Evolutionary conservation across 2,888 invertebrate genomes (phyloP).

Genomic region (Venusia cambrica): DNA sequence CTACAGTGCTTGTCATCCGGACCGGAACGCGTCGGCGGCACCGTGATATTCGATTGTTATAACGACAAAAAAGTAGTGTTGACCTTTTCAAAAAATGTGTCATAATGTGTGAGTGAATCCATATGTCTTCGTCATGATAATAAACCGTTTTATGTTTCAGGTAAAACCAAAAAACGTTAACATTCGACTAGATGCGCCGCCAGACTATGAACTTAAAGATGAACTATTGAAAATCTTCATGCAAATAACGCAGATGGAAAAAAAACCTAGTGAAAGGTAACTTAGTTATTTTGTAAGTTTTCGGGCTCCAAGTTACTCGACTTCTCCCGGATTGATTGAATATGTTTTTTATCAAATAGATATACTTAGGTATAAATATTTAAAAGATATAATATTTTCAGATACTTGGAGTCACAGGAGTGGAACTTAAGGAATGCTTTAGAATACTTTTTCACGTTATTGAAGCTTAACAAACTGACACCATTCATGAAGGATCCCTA

Average conservation of each 20-base stretch:
- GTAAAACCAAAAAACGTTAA: constrained; percentile 42
- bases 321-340: too few relatives aligned
- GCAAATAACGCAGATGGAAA: constrained; percentile 52
- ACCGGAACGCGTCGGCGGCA: too few relatives aligned
- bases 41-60: too few relatives aligned
- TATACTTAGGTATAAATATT: too few relatives aligned
- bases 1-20: too few relatives aligned
- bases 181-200: constrained; percentile 51
- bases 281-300: neutral
- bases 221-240: constrained; percentile 53
- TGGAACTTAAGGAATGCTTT: constrained; percentile 80
- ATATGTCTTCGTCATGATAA: too few relatives aligned
- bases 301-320: too few relatives aligned
- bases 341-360: too few relatives aligned
- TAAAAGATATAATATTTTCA: constrained; percentile 52
- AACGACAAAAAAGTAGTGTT: too few relatives aligned
- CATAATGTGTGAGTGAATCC: too few relatives aligned
- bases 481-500: constrained; percentile 32
- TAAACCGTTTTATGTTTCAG: constrained; percentile 32
- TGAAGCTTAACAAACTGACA: constrained; percentile 48
- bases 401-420: constrained; percentile 83
- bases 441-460: constrained; percentile 52
- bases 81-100: too few relatives aligned
- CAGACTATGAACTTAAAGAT: constrained; percentile 53
- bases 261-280: constrained; percentile 50